Base-by-base conservation (phyloP, 2,797 vertebrate genomes). In the Cuniculus paca region DNA sequence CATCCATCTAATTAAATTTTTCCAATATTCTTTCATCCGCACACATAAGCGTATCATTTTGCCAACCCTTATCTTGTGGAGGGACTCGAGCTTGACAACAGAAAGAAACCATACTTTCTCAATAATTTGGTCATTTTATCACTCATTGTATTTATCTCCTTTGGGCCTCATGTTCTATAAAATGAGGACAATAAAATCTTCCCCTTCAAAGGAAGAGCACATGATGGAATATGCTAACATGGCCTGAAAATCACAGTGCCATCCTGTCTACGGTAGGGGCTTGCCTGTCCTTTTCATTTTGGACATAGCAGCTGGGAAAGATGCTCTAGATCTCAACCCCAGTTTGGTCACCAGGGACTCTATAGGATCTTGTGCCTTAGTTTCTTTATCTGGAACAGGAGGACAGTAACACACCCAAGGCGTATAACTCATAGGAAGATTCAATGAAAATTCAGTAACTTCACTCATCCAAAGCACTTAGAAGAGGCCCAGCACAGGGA, bases 1-100 rank as follows among this genome's bases (percentile, higher is more conserved):
- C 72, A 52, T 68, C 31, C 2, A 7, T 70, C 39, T 72, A 85
- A 81, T 79, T 60, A 28, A 50, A 83, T 24, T 48, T 84, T 36
- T 75, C 58, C 26, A 68, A n/a, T 16, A 86, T 48, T 91, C 72
- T 94, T 61, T 88, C 8, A 34, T 8, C 54, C 8, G 60, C 0
- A 74, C 24, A 63, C 0, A 50, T 3, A 9, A 3, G 13, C 4
- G 1, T 31, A 48, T 75, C 24, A 36, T 72, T 84, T 42, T 45
- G 50, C 61, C 72, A 61, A 78, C 42, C 9, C 36, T 82, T 90
- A 9, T 61, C 45, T 77, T 74, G 2, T n/a, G 61, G 42, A 34
- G 36, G 26, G 39, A 75, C 56, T 45, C 8, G 3, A 93, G 42
- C 90, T 88, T 94, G 81, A 88, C 90, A 95, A 82, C 50, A 63